Percentiles rank a stretch among this genome's conserved stretches.
Conservation (phyloP, 2,797 vertebrate genomes). For the Selene dorsalis region DNA sequence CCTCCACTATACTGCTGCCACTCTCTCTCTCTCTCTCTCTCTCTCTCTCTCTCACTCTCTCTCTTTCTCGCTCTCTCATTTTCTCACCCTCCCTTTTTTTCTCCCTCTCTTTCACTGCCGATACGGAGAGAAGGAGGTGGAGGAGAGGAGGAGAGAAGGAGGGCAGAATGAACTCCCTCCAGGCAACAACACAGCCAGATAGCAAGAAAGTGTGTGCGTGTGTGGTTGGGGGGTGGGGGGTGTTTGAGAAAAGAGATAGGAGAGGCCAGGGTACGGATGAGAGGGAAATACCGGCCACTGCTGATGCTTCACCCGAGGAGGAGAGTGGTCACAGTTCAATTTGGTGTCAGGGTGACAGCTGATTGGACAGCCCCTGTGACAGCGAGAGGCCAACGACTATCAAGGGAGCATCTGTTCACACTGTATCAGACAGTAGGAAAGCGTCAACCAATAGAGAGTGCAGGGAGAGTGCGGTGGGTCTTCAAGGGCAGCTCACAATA, state of each 20-base stretch:
- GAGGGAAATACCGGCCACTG: constrained; percentile 61
- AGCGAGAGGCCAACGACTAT: constrained; percentile 86
- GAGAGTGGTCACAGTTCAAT: constrained; percentile 82
- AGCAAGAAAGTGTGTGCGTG: constrained; percentile 66
- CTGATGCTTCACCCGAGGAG: constrained; percentile 89
- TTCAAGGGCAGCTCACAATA: constrained; percentile 80
- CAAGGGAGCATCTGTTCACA: constrained; percentile 89
- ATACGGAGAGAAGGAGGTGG: constrained; percentile 80
- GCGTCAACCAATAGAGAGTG: constrained; percentile 57
- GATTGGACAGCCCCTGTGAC: constrained; percentile 91
- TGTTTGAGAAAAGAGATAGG: constrained; percentile 57
- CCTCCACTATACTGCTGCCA: constrained; percentile 68
- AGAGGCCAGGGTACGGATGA: constrained; percentile 58
- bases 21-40: constrained; percentile 64
- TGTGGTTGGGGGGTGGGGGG: constrained; percentile 16
- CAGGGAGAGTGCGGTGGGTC: constrained; percentile 64
- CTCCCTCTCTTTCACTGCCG: constrained; percentile 76
- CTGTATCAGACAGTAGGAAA: constrained; percentile 71
- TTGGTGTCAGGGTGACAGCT: constrained; percentile 90
- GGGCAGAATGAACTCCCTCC: constrained; percentile 82
- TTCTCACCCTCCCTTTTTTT: constrained; percentile 66
- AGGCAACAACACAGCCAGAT: constrained; percentile 81
- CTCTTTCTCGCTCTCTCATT: constrained; percentile 54
- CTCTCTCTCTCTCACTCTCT: constrained; percentile 52
- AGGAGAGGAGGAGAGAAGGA: constrained; percentile 75